Evolutionary conservation across 1,140 invertebrate species (phyloP), one percentile per base, ranked within the genome.

Genomic region (Dendrolimus punctatus): DNA sequence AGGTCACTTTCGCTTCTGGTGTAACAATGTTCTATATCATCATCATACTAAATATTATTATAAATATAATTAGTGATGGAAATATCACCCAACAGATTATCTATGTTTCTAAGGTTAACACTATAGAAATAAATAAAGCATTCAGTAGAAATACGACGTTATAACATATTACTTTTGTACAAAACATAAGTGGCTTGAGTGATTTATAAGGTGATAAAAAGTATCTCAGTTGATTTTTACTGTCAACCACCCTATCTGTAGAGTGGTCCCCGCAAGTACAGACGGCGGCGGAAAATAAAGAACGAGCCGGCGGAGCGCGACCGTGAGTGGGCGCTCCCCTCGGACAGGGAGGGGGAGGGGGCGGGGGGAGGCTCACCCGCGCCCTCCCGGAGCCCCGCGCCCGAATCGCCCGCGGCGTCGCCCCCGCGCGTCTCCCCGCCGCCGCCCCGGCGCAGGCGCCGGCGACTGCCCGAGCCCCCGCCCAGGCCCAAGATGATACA

Each of bases 181-280:
- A 23, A 23, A 23, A 23, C 23, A 1, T 23, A 23, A 23, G 23
- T 23, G 23, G 23, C 23, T 23, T 23, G 23, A 23, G 23, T 23
- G 23, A 23, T 23, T 23, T 23, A 23, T 23, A 23, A 23, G 23
- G 23, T 23, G 3, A 23, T 23, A 23, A 23, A 23, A 23, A 23
- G 23, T 23, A 23, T 23, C 23, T 23, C 23, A 23, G 23, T 23
- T 23, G 23, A 23, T 23, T 23, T 23, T 23, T 1, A 23, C 23
- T 23, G 23, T 23, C 23, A 23, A 23, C 23, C 3, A 23, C 23
- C 23, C 48, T 2, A 46, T n/a, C 40, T 23, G 8, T 58, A 90
- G 89, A 89, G 88, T 39, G 93, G 93, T 4, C 93, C 93, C 0
- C 88, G 94, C 0, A 95, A 95, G 64, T 95, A 95, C 65, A 95